Conservation (phyloP, 2,888 invertebrate genomes). For the Eilema depressum region DNA sequence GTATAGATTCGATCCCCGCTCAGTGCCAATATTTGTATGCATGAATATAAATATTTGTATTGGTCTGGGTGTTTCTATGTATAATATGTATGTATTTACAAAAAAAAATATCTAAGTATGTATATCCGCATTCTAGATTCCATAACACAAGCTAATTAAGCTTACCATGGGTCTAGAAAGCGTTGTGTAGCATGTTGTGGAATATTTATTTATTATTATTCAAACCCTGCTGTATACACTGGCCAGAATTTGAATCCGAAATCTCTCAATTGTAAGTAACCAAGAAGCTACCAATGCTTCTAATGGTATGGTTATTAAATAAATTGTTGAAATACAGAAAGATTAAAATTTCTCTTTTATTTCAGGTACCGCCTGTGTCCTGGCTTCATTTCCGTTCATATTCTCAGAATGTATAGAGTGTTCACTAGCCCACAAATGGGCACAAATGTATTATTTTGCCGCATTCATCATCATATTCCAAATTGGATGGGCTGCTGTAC, state of each 20-base stretch:
- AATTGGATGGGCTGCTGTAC: slow-evolving; percentile 97
- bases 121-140: no score
- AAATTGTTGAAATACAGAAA: not conserved
- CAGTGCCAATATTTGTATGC: no score
- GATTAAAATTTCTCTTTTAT: slow-evolving; percentile 41
- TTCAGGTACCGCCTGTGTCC: slow-evolving; percentile 91
- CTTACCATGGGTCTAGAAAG: no score
- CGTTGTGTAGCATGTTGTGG: no score
- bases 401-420: slow-evolving; percentile 93
- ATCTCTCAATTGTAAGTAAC: not conserved
- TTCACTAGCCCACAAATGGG: slow-evolving; percentile 88
- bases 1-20: no score
- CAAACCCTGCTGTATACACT: not conserved
- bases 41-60: no score
- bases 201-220: no score
- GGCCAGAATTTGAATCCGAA: not conserved
- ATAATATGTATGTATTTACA: no score
- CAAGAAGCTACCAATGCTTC: not conserved
- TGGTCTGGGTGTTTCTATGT: no score
- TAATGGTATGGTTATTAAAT: not conserved
- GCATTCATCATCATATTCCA: slow-evolving; percentile 94
- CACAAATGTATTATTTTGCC: slow-evolving; percentile 91
- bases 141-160: no score
- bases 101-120: no score
- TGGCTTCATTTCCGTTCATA: slow-evolving; percentile 94